Evolutionary conservation across 2,113 vertebrate genomes (phyloP), one percentile per base, ranked within the genome.

Genomic region (Microcebus griseorufus): DNA sequence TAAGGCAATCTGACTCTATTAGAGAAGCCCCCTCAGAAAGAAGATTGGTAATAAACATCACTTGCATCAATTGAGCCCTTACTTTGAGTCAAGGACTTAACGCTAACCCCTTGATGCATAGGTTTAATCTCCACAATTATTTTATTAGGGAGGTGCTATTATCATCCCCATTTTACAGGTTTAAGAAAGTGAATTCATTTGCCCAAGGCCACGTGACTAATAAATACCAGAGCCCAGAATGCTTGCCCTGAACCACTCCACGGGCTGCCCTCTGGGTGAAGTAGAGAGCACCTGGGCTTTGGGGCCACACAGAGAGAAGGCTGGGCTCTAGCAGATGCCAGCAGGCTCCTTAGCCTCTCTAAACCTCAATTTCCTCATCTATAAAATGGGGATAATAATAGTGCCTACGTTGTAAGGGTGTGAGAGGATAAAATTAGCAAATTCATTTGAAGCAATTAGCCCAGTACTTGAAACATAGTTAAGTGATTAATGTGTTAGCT

Each of bases 321-420:
- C 42, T 42, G 81, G 81, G 17, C 55, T 85, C 51, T 42, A 73
- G 69, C 67, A 78, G 48, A 79, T 93, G 51, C 64, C 62, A 79
- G 48, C 32, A 88, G 58, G 22, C 45, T 91, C 75, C 58, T 95
- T 76, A 7, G 32, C n/a, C 4, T 90, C 60, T 34, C 62, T 60
- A 91, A 91, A 70, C 73, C 75, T 96, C 83, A 92, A 51, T 81
- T 93, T 89, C 58, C 92, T 95, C 73, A 53, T 91, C 96, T 90
- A 81, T 95, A 96, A 97, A 97, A 94, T 83, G 70, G 78, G 39
- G 62, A 45, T 96, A 88, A 96, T 96, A 70, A 95, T 14, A 95
- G 82, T 87, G 82, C 87, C 48, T 75, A 25, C 62, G 34, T 95
- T 34, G 9, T 84, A 86, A 83, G 78, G 5, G 37, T 70, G 9